Evolutionary conservation across 2,888 invertebrate species (phyloP), one percentile per base, ranked within the genome.

Genomic region (Quadriops clusia): DNA sequence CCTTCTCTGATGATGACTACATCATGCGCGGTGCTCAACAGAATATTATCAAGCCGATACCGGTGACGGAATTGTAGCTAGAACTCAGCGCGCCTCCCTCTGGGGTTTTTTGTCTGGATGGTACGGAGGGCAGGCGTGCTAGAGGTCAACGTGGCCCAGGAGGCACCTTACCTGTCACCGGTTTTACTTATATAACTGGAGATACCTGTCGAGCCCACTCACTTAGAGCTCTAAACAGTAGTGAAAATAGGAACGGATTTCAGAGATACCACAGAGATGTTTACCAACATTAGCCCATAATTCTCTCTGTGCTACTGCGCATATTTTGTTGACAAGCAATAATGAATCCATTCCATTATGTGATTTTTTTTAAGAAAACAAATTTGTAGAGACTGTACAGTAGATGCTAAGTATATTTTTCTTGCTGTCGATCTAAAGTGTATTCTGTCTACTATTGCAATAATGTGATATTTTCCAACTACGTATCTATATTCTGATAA

Each of bases 51-150:
- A 69, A 75, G 54, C 81, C 83, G 11, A 81, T 86, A 53, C 87
- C 87, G 45, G 85, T 86, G 51, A 87, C 87, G 69, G 87, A 86
- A 61, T 85, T 87, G 82, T 87, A 86, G 85, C 86, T 86, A 85
- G 85, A 86, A 73, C 81, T 84, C 67, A 83, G 84, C 82, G 84
- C 85, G 75, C 83, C 84, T 68, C 78, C 73, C 49, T 51, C 61
- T 68, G 77, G 69, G 75, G 79, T 71, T 64, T 80, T 68, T 69
- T 80, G 76, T 73, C 68, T 80, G 68, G 62, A 59, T 45, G 59
- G 58, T 34, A 49, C 44, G 40, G 58, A 58, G 49, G 60, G 59
- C 47, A 51, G 61, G 58, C 61, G 60, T 50, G 58, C 59, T 47
- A 64, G 68, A 36, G 61, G 61, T 59, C 53, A 56, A 10, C 46